Percentiles rank a stretch among this genome's conserved stretches.
phyloP scores from a whole-genome alignment of 2,797 vertebrate species.

The Pantherophis vulpinus region DNA sequence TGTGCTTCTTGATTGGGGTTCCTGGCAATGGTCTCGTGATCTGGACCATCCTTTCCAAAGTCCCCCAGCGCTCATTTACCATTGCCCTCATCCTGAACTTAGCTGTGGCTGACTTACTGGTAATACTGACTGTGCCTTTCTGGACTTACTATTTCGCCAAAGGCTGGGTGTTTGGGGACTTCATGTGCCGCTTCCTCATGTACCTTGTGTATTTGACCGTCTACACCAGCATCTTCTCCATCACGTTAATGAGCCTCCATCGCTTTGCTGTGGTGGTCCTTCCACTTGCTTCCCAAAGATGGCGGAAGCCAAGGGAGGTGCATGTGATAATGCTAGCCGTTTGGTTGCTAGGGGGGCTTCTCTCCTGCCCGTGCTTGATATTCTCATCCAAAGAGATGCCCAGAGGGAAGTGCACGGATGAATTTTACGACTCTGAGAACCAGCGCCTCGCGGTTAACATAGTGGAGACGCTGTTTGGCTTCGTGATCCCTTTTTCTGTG shows the following conservation, averaged over 20 bases:
- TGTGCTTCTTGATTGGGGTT: conserved; percentile 73
- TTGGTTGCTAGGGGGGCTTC: conserved; percentile 70
- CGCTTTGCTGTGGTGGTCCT: conserved; percentile 74
- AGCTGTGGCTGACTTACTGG: conserved; percentile 75
- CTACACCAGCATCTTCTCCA: conserved; percentile 81
- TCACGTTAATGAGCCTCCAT: conserved; percentile 79
- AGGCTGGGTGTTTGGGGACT: conserved; percentile 76
- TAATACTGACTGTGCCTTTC: conserved; percentile 76
- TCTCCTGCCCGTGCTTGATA: conserved; percentile 73
- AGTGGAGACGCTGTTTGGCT: conserved; percentile 76
- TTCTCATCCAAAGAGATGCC: conserved; percentile 57
- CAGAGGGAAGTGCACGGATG: conserved; percentile 64
- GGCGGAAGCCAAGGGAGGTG: conserved; percentile 66
- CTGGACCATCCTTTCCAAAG: conserved; percentile 66
- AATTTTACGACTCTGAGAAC: conserved; percentile 51
- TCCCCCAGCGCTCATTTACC: conserved; percentile 76
- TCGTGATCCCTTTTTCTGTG: conserved; percentile 67
- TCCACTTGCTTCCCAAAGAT: conserved; percentile 71
- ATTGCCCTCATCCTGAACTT: conserved; percentile 79
- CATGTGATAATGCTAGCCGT: conserved; percentile 64
- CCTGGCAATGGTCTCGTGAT: background rate
- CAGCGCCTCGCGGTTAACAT: conserved; percentile 71
- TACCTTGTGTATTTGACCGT: conserved; percentile 76
- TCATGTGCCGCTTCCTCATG: conserved; percentile 65
- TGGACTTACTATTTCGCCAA: conserved; percentile 78